These are phyloP conservation scores for Calidris pugnax DNA, from an alignment of 2,113 vertebrate genomes.

Conservation along the genomic window DNA sequence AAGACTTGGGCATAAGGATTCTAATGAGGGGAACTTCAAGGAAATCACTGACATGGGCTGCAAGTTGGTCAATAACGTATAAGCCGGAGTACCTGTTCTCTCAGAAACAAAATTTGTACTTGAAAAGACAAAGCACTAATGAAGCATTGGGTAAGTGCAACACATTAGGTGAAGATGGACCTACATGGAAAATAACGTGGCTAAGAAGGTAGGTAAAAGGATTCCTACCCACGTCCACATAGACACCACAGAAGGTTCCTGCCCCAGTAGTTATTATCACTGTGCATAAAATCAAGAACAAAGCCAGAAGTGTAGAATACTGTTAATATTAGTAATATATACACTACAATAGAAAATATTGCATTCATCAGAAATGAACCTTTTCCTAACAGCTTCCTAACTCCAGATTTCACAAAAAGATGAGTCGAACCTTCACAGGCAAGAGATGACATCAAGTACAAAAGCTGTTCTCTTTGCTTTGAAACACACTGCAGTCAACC, in stretches of 20 bases:
- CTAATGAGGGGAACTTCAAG: not conserved
- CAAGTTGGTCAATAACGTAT: not conserved
- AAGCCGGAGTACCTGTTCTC: not conserved
- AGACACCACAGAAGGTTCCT: not conserved
- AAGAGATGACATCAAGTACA: not conserved
- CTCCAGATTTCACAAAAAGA: not conserved
- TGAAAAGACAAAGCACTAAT: not conserved
- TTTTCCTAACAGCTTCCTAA: not conserved
- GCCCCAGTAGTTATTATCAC: not conserved
- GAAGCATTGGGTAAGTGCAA: not conserved
- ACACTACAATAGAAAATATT: not conserved
- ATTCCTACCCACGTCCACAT: not conserved
- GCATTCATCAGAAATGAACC: not conserved
- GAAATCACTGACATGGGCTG: not conserved
- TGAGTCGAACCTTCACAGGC: not conserved
- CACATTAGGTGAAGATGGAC: not conserved
- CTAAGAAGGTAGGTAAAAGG: not conserved
- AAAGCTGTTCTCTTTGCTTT: not conserved
- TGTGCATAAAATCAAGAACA: not conserved
- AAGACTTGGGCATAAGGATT: not conserved
- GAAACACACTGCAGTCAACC: not conserved
- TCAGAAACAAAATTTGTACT: not conserved
- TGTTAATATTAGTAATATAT: not conserved
- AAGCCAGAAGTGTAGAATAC: not conserved
- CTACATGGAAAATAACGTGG: not conserved